Evolutionary conservation across 2,797 vertebrate genomes (phyloP).

Genomic region (Stomatorhinus walkeri): DNA sequence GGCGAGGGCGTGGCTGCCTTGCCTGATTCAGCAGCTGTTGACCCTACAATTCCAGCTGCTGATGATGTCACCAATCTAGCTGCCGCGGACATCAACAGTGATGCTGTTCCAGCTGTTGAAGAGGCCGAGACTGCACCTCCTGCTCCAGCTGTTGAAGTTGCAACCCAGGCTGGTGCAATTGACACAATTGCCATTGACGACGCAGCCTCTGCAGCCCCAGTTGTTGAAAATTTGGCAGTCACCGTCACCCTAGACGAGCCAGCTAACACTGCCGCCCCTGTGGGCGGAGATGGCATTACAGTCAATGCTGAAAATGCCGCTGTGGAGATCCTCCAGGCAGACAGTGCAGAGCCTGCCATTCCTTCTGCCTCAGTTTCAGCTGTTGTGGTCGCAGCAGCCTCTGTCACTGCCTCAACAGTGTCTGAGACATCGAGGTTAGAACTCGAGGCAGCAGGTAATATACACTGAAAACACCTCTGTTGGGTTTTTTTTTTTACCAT

Average conservation of each 20-base stretch:
- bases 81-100: constrained; percentile 17
- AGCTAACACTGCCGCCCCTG: constrained; percentile 32
- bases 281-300: constrained; percentile 30
- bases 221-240: constrained; percentile 27
- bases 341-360: constrained; percentile 21
- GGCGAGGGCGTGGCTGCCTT: constrained; percentile 28
- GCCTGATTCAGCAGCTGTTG: constrained; percentile 22
- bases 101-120: constrained; percentile 26
- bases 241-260: constrained; percentile 34
- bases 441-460: constrained; percentile 47
- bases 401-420: constrained; percentile 13
- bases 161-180: neutral
- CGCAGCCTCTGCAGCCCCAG: constrained; percentile 36
- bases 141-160: neutral
- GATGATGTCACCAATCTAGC: constrained; percentile 37
- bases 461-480: neutral
- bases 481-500: neutral
- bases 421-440: constrained; percentile 28
- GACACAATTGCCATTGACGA: constrained; percentile 21
- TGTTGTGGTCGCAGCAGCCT: constrained; percentile 12
- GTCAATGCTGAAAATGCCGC: constrained; percentile 34
- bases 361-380: constrained; percentile 26
- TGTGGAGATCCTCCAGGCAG: constrained; percentile 34
- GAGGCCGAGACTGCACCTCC: neutral
- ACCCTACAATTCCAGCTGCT: constrained; percentile 22